Evolutionary conservation across 1,140 invertebrate genomes (phyloP).

Genomic region (Hirudo medicinalis): DNA sequence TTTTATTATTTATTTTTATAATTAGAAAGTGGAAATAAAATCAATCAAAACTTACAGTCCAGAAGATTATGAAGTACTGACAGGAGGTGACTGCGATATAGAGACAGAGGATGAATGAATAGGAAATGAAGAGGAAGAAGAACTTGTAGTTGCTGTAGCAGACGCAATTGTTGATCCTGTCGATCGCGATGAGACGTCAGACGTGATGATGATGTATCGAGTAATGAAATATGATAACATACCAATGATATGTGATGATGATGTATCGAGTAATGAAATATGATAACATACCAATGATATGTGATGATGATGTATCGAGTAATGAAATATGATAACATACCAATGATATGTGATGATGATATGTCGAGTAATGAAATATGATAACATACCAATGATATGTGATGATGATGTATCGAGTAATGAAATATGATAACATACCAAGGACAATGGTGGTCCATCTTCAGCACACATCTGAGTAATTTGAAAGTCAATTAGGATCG

Average conservation of each 20-base stretch:
- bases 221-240: too few relatives aligned
- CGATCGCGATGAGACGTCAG: too few relatives aligned
- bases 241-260: background rate
- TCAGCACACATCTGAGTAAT: slow-evolving; percentile 58
- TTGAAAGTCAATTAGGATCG: too few relatives aligned
- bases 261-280: too few relatives aligned
- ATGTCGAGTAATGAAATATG: background rate
- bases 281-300: background rate
- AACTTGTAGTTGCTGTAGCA: slow-evolving; percentile 97
- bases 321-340: too few relatives aligned
- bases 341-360: slow-evolving; percentile 4
- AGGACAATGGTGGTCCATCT: slow-evolving; percentile 98
- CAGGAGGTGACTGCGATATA: slow-evolving; percentile 74
- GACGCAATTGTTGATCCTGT: slow-evolving; percentile 89
- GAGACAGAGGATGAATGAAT: slow-evolving; percentile 80
- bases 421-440: slow-evolving; percentile 44
- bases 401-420: background rate
- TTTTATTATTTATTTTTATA: background rate
- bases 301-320: slow-evolving; percentile 8
- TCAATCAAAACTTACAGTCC: slow-evolving; percentile 55
- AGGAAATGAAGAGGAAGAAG: slow-evolving; percentile 89
- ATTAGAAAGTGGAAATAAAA: background rate
- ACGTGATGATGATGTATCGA: background rate
- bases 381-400: slow-evolving; percentile 55
- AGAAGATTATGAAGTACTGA: slow-evolving; percentile 84